phyloP scores from a whole-genome alignment of 1,140 invertebrate genomes.

The Coenobita brevimanus region DNA sequence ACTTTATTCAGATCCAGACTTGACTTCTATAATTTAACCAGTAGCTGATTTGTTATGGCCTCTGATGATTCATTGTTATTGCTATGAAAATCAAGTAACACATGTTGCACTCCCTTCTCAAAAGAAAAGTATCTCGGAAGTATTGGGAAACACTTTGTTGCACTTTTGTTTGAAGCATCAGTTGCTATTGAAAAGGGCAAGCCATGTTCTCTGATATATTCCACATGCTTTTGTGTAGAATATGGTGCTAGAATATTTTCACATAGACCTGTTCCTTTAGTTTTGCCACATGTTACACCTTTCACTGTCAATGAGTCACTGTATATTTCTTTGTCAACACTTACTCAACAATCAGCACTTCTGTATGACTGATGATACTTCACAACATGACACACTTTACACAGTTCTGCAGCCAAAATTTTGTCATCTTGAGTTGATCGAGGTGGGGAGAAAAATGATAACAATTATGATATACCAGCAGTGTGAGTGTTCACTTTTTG shows the following conservation, averaged over 20 bases:
- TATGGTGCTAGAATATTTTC: conserved; percentile 18
- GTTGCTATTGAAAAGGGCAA: background rate
- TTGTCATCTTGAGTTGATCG: conserved; percentile 24
- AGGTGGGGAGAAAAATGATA: conserved; percentile 5
- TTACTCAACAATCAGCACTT: conserved; percentile 24
- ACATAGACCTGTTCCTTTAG: conserved; percentile 10
- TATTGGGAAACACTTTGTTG: background rate
- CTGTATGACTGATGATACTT: conserved; percentile 28
- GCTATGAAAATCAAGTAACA: background rate
- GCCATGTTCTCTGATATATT: background rate
- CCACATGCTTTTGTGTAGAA: background rate
- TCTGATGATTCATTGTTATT: conserved; percentile 18
- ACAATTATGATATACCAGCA: background rate
- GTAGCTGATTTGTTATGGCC: conserved; percentile 23
- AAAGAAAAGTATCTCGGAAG: background rate
- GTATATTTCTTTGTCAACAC: conserved; percentile 14
- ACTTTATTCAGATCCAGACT: conserved; percentile 27
- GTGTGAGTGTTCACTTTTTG: background rate
- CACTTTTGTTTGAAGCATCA: background rate
- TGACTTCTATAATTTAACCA: conserved; percentile 12
- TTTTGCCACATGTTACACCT: conserved; percentile 19
- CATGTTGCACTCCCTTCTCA: background rate
- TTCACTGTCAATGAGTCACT: background rate
- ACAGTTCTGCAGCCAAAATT: conserved; percentile 14
- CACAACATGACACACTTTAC: conserved; percentile 28